Percentiles rank a stretch among this genome's conserved stretches.
phyloP scores from a whole-genome alignment of 1,140 invertebrate species.

The Caenorhabditis latens region DNA sequence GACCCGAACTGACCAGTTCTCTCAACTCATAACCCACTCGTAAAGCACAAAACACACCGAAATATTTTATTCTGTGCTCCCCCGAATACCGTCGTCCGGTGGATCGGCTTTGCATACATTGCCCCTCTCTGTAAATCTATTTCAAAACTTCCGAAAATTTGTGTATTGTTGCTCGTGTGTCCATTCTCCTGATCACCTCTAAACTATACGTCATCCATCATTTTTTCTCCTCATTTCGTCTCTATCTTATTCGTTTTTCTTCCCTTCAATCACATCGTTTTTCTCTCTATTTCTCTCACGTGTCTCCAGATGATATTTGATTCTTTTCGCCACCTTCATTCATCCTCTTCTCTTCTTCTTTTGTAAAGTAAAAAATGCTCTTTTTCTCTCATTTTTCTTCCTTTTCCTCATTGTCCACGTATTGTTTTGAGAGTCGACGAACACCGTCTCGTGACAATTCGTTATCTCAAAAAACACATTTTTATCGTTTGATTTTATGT shows the following conservation, averaged over 20 bases:
- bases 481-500: not conserved
- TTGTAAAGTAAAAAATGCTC: constrained; percentile 49
- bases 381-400: constrained; percentile 4
- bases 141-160: not conserved
- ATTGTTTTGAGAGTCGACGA: constrained; percentile 18
- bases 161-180: not conserved
- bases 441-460: not conserved
- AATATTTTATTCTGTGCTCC: too few species aligned
- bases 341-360: not conserved
- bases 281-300: not conserved
- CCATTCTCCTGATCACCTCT: not conserved
- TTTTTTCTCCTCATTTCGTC: not conserved
- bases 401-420: not conserved
- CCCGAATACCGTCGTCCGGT: too few species aligned
- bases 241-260: constrained; percentile 1
- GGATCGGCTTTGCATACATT: too few species aligned
- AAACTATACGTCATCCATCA: constrained; percentile 36
- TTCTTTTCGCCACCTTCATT: constrained; percentile 26
- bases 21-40: too few species aligned
- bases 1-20: too few species aligned
- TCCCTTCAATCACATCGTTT: not conserved
- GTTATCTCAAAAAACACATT: not conserved
- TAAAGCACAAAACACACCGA: too few species aligned
- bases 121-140: too few species aligned
- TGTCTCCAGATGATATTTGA: constrained; percentile 37